phyloP scores from a whole-genome alignment of 1,140 invertebrate species.

The Drosophila aff. region DNA sequence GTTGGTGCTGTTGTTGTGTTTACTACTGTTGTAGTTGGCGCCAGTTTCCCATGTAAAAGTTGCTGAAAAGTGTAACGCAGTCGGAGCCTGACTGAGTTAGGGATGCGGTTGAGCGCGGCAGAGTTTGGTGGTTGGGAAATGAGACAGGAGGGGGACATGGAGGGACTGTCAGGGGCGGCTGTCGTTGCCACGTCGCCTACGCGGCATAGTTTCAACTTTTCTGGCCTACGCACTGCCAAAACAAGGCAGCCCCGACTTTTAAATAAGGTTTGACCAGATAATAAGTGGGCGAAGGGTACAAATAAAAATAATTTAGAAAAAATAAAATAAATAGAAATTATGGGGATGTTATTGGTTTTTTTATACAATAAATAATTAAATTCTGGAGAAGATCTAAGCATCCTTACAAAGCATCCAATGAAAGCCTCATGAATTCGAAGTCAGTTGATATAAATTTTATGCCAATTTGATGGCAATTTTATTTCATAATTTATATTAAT shows the following conservation, averaged over 20 bases:
- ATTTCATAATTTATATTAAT: background rate
- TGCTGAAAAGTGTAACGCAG: slow-evolving; percentile 81
- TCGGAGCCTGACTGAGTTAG: slow-evolving; percentile 44
- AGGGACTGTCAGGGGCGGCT: slow-evolving; percentile 20
- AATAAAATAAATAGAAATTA: background rate
- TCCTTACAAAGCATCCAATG: background rate
- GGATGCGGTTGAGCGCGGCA: slow-evolving; percentile 6
- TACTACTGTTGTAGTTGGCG: slow-evolving; percentile 72
- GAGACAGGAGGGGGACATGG: background rate
- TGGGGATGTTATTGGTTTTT: background rate
- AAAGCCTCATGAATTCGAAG: background rate
- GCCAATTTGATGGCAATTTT: background rate
- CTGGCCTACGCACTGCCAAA: slow-evolving; percentile 29
- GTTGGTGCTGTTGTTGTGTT: slow-evolving; percentile 29
- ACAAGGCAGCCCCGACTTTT: background rate
- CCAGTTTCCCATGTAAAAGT: slow-evolving; percentile 78
- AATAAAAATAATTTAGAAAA: background rate
- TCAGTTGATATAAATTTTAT: background rate
- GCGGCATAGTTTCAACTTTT: slow-evolving; percentile 75
- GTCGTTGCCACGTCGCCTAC: slow-evolving; percentile 64
- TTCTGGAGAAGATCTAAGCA: too few relatives aligned
- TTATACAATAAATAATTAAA: background rate
- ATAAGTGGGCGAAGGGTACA: background rate
- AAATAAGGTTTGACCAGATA: background rate
- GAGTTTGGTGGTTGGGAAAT: background rate